Conservation (phyloP, 2,888 invertebrate species). For the Ophraella communa region DNA sequence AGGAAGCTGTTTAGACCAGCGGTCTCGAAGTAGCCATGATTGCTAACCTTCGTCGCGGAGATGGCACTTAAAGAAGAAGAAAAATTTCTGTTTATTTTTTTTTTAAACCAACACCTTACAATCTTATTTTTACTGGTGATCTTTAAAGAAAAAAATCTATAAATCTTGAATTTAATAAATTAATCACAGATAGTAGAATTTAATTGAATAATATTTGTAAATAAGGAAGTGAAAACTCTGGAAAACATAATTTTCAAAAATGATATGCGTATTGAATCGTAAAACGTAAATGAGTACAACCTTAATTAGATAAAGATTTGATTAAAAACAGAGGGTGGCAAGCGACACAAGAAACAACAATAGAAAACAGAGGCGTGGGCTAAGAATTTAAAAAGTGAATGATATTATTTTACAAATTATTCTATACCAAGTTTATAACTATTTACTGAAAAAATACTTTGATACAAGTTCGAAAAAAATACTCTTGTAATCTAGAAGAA, state of each 20-base stretch:
- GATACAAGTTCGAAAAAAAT: no score
- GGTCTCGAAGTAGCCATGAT: no score
- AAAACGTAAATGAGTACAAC: conserved; percentile 30
- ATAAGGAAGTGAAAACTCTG: background rate
- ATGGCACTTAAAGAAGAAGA: no score
- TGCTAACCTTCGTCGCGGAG: no score
- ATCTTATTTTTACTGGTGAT: background rate
- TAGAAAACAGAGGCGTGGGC: conserved; percentile 22
- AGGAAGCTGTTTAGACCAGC: no score
- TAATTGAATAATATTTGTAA: background rate
- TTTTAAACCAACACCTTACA: background rate
- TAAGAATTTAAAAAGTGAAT: background rate
- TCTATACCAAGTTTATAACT: no score
- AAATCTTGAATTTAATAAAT: background rate
- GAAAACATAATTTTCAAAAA: conserved; percentile 11
- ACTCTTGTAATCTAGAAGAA: no score
- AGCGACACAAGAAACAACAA: conserved; percentile 33
- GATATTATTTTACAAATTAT: background rate
- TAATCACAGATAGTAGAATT: background rate
- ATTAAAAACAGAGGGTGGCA: conserved; percentile 43
- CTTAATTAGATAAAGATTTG: conserved; percentile 46
- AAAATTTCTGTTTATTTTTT: no score
- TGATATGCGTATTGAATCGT: conserved; percentile 15
- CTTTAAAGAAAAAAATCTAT: background rate
- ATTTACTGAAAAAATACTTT: no score